phyloP scores from a whole-genome alignment of 2,113 vertebrate genomes.

The Alethe diademata region DNA sequence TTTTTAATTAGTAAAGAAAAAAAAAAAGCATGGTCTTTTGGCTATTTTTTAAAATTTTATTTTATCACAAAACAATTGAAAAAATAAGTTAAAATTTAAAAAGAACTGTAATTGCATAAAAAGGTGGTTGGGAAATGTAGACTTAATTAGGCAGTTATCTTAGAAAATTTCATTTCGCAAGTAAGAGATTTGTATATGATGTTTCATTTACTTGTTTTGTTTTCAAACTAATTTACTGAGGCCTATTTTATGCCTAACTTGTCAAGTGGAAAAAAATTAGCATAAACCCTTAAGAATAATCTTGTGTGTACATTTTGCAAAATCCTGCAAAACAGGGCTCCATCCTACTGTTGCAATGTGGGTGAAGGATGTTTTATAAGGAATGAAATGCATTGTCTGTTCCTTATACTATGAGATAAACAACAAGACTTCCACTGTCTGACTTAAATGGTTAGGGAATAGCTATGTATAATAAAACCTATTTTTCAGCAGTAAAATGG shows the following conservation, averaged over 20 bases:
- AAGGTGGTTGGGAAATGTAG: not conserved
- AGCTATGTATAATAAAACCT: not conserved
- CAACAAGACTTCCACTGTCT: not conserved
- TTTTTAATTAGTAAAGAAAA: not conserved
- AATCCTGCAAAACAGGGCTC: not conserved
- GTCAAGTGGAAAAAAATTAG: conserved; percentile 32
- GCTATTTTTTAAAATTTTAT: not conserved
- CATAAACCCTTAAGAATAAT: not conserved
- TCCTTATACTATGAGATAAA: not conserved
- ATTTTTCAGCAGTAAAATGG: not conserved
- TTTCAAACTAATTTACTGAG: not conserved
- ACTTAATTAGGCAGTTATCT: not conserved
- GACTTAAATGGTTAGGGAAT: not conserved
- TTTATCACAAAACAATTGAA: not conserved
- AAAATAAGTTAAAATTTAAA: not conserved
- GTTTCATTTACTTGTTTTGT: conserved; percentile 8
- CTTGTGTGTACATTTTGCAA: not conserved
- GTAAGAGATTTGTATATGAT: not conserved
- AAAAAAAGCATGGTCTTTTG: not conserved
- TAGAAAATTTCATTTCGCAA: not conserved
- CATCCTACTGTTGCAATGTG: not conserved
- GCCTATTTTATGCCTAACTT: conserved; percentile 4
- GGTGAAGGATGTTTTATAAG: not conserved
- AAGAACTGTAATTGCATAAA: not conserved
- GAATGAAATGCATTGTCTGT: not conserved